Conservation (phyloP, 2,797 vertebrate species). For the Trichosurus vulpecula region DNA sequence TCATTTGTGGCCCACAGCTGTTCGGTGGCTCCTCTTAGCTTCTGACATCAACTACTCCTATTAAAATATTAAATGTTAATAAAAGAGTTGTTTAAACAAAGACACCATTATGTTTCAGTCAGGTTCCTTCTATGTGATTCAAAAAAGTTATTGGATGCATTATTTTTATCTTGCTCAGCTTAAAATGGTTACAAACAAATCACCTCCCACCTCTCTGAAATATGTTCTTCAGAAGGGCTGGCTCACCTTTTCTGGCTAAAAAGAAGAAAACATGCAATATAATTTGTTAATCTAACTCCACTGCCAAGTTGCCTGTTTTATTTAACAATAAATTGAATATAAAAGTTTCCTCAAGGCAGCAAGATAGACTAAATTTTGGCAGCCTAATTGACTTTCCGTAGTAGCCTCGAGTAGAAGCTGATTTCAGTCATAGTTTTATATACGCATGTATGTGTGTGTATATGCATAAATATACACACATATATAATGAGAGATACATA, state of each 20-base stretch:
- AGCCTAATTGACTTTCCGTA: constrained; percentile 82
- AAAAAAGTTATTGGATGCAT: constrained; percentile 50
- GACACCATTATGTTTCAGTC: constrained; percentile 61
- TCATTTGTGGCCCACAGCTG: constrained; percentile 59
- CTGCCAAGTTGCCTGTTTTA: constrained; percentile 81
- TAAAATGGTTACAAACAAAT: constrained; percentile 74
- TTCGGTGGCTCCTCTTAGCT: constrained; percentile 56
- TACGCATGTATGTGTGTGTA: constrained; percentile 5
- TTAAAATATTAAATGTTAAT: constrained; percentile 79
- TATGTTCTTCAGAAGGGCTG: constrained; percentile 77
- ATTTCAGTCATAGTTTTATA: constrained; percentile 75
- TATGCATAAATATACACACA: not conserved
- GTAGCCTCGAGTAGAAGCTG: constrained; percentile 78
- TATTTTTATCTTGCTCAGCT: constrained; percentile 50
- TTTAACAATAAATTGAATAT: constrained; percentile 84
- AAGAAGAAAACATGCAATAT: constrained; percentile 59
- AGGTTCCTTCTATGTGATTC: constrained; percentile 69
- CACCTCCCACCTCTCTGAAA: constrained; percentile 72
- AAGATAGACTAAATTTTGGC: constrained; percentile 81
- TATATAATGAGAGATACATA: not conserved
- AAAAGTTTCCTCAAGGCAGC: constrained; percentile 80
- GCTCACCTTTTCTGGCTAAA: constrained; percentile 71
- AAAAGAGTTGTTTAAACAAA: constrained; percentile 76
- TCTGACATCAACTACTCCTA: constrained; percentile 63
- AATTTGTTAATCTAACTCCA: constrained; percentile 82